Percentiles rank a stretch among this genome's conserved stretches.
phyloP scores from a whole-genome alignment of 2,797 vertebrate genomes.

The Myiotriccus ornatus region DNA sequence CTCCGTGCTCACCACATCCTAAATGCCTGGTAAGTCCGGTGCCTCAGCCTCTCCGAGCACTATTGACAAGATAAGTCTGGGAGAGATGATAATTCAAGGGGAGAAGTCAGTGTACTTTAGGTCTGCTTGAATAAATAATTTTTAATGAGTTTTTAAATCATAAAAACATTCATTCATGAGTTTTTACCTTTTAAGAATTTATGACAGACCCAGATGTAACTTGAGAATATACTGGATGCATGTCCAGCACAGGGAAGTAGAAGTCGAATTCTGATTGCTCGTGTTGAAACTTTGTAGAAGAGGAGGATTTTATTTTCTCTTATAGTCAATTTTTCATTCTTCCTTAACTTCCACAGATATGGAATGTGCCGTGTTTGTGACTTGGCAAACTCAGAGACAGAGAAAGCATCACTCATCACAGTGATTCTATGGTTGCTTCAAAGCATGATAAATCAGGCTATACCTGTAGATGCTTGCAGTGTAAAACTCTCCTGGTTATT shows the following conservation, averaged over 20 bases:
- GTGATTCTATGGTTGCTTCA: not conserved
- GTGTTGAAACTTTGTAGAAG: not conserved
- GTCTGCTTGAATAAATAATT: not conserved
- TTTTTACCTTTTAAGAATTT: not conserved
- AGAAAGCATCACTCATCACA: rapidly evolving
- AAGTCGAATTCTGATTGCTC: not conserved
- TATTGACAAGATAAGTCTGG: not conserved
- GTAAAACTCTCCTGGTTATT: not conserved
- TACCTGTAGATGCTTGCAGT: not conserved
- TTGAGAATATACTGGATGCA: not conserved
- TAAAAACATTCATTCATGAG: not conserved
- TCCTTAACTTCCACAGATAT: not conserved
- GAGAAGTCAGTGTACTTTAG: not conserved
- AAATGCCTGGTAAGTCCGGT: not conserved
- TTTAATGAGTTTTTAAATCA: not conserved
- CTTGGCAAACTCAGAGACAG: not conserved
- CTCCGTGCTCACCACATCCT: not conserved
- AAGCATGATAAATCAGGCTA: not conserved
- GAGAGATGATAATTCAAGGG: not conserved
- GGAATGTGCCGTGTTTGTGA: not conserved
- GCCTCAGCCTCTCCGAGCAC: not conserved
- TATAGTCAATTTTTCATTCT: not conserved
- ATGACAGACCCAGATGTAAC: not conserved
- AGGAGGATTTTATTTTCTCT: not conserved
- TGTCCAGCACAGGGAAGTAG: not conserved